Conservation (phyloP, 2,797 vertebrate species). For the Synanceia verrucosa region DNA sequence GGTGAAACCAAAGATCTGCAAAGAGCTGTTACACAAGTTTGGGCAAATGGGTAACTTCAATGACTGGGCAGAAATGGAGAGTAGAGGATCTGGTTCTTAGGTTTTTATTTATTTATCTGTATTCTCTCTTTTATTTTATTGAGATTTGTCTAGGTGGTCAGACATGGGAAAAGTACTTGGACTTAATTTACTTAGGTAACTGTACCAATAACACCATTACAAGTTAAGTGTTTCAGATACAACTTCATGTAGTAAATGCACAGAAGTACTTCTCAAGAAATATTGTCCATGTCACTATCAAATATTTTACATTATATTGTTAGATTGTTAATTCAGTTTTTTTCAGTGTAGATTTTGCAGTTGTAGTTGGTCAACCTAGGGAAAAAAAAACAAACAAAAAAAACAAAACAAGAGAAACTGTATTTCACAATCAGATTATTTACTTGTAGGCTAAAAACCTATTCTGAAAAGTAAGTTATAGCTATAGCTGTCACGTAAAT, state of each 20-base stretch:
- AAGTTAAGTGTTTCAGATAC: not conserved
- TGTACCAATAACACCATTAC: not conserved
- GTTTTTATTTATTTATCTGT: not conserved
- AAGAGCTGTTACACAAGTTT: constrained; percentile 40
- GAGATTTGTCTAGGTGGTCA: not conserved
- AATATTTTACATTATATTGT: not conserved
- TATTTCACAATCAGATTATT: not conserved
- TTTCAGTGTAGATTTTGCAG: not conserved
- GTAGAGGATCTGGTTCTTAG: constrained; percentile 11
- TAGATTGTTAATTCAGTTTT: not conserved
- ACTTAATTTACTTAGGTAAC: not conserved
- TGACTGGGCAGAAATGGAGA: constrained; percentile 52
- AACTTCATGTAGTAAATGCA: not conserved
- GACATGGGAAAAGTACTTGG: no score
- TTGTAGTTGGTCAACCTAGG: not conserved
- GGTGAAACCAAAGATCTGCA: constrained; percentile 65
- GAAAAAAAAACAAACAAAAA: not conserved
- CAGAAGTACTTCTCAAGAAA: not conserved
- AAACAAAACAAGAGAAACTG: no score
- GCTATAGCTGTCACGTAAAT: not conserved
- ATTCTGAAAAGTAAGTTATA: not conserved
- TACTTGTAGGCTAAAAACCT: not conserved
- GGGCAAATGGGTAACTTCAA: constrained; percentile 25
- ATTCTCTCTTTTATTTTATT: not conserved
- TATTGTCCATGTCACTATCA: not conserved